Evolutionary conservation across 2,797 vertebrate genomes (phyloP).

Genomic region (Anabas testudineus): DNA sequence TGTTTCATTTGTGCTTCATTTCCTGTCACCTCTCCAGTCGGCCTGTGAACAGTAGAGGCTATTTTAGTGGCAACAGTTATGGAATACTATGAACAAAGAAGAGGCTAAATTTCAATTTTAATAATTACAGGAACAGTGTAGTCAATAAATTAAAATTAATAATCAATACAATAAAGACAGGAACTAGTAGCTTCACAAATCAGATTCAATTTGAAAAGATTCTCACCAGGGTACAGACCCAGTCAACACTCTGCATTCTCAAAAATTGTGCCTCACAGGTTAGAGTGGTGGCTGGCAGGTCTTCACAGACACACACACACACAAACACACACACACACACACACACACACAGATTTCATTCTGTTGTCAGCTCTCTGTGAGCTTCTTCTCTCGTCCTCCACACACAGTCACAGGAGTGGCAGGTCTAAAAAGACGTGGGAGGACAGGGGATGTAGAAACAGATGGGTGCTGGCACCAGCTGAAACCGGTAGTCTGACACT

Average conservation of each 20-base stretch:
- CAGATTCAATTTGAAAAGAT: conserved; percentile 10
- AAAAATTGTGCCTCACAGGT: conserved; percentile 14
- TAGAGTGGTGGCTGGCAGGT: conserved; percentile 3
- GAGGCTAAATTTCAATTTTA: not conserved
- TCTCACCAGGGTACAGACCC: not conserved
- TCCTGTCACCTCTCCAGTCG: conserved; percentile 4
- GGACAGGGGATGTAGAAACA: conserved; percentile 66
- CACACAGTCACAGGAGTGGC: conserved; percentile 41
- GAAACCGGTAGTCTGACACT: conserved; percentile 62
- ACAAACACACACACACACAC: conserved; percentile 11
- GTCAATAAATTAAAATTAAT: conserved; percentile 1
- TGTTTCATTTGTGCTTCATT: too few species aligned
- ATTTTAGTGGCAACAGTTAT: not conserved
- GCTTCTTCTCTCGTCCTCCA: conserved; percentile 44
- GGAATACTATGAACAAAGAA: not conserved
- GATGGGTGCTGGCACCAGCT: conserved; percentile 66
- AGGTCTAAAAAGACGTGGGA: conserved; percentile 62
- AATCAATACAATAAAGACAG: conserved; percentile 10
- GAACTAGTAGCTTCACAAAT: conserved; percentile 14
- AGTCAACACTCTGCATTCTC: conserved; percentile 21
- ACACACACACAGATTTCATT: conserved; percentile 28
- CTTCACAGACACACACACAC: conserved; percentile 2
- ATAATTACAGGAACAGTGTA: not conserved
- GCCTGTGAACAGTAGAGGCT: not conserved
- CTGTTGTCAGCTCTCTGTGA: conserved; percentile 58